phyloP scores from a whole-genome alignment of 2,113 vertebrate species.

The Gavialis gangeticus region DNA sequence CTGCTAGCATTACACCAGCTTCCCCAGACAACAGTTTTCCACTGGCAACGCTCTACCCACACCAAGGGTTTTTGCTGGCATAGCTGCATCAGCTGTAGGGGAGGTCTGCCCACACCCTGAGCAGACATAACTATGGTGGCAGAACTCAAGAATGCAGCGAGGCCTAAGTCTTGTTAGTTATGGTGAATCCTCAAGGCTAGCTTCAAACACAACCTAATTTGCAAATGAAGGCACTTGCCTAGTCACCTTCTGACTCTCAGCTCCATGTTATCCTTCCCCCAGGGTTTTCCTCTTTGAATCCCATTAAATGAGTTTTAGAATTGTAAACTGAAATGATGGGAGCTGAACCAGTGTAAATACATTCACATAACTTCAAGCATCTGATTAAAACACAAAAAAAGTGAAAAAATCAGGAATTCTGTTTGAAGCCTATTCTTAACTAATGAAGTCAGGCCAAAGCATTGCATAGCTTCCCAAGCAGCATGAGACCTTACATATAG shows the following conservation, averaged over 20 bases:
- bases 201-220: background rate
- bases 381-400: background rate
- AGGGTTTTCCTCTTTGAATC: background rate
- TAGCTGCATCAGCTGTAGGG: no score
- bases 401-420: background rate
- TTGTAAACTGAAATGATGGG: background rate
- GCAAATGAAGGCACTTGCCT: background rate
- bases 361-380: background rate
- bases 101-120: no score
- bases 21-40: no score
- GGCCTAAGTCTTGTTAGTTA: background rate
- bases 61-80: background rate
- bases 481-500: background rate
- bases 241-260: background rate
- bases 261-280: background rate
- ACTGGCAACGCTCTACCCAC: no score
- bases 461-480: background rate
- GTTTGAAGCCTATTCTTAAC: background rate
- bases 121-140: no score
- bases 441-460: background rate
- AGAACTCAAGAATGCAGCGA: no score
- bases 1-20: no score
- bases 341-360: background rate
- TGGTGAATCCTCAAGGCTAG: background rate
- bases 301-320: background rate